Conservation (phyloP, 2,797 vertebrate genomes). For the Halcyon smyrnensis region DNA sequence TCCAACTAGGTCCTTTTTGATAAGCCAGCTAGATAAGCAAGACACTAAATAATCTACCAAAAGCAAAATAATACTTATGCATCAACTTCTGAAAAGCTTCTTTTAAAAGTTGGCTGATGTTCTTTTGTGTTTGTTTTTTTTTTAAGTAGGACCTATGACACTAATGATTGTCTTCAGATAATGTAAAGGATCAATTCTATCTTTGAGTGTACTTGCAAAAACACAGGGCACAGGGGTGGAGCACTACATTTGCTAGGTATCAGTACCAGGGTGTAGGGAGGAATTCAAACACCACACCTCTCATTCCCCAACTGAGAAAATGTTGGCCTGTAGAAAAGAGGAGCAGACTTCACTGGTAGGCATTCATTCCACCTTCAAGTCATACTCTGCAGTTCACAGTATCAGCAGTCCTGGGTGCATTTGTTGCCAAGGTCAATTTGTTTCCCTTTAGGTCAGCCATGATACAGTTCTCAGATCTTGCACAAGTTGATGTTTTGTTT, state of each 20-base stretch:
- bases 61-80: not conserved
- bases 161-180: not conserved
- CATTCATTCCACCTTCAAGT: not conserved
- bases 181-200: not conserved
- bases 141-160: not conserved
- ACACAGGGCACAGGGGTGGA: not conserved
- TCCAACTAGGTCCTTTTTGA: too few species aligned
- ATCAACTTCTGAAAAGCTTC: not conserved
- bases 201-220: not conserved
- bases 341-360: not conserved
- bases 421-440: not conserved
- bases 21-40: not conserved
- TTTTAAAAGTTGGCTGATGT: not conserved
- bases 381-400: not conserved
- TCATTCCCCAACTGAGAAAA: not conserved
- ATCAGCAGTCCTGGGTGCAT: not conserved
- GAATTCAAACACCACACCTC: not conserved
- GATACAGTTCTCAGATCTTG: not conserved
- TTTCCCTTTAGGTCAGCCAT: not conserved
- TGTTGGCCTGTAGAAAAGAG: not conserved
- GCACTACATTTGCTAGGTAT: not conserved
- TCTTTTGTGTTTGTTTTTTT: not conserved
- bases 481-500: not conserved
- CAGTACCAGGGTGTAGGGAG: too few species aligned
- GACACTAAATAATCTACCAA: not conserved